A percentile compares a stretch with the other conserved stretches of the same genome.
phyloP scores from a whole-genome alignment of 2,797 vertebrate genomes.

The Sebastes miniatus region DNA sequence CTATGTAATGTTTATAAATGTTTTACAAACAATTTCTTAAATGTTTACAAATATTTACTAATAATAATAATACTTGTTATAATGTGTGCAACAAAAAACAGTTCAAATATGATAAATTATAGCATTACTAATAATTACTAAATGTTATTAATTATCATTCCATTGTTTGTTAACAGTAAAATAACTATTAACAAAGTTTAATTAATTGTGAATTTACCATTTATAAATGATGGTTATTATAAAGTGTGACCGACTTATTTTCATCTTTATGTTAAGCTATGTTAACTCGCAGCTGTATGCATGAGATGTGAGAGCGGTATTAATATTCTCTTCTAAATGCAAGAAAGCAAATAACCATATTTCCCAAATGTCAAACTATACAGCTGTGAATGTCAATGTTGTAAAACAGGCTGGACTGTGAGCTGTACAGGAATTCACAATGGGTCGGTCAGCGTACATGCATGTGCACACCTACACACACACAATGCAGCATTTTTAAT shows the following conservation, averaged over 20 bases:
- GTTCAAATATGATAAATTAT: too few species aligned
- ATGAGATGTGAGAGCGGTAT: neutral
- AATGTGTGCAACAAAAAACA: too few species aligned
- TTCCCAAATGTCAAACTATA: neutral
- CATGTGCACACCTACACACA: neutral
- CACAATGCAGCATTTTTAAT: constrained; percentile 53
- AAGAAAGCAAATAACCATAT: neutral
- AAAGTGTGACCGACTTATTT: neutral
- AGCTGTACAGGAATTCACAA: neutral
- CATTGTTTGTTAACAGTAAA: too few species aligned
- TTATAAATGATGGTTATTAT: too few species aligned
- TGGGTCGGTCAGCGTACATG: neutral
- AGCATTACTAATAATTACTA: too few species aligned
- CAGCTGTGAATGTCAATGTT: neutral
- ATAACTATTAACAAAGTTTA: neutral
- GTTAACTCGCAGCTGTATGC: neutral
- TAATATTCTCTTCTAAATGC: neutral
- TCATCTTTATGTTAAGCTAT: neutral
- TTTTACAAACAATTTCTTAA: too few species aligned
- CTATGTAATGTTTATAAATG: too few species aligned
- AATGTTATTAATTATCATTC: too few species aligned
- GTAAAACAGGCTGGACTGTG: neutral
- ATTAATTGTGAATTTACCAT: too few species aligned
- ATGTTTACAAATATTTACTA: too few species aligned
- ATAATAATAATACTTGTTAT: too few species aligned